phyloP scores from a whole-genome alignment of 2,888 invertebrate species.

The Harpalus rubripes region DNA sequence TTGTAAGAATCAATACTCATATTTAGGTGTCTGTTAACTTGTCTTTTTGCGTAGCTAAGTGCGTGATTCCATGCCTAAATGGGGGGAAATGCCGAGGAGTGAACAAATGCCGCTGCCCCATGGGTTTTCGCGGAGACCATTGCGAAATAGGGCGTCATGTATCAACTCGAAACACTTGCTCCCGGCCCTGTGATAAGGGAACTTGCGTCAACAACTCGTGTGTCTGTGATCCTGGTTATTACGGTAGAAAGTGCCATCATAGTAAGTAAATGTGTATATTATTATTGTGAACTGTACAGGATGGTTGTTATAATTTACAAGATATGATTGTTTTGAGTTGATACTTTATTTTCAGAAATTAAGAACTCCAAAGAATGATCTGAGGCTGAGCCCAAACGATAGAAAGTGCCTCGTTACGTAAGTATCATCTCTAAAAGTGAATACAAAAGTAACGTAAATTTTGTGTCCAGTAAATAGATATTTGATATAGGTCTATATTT shows the following conservation, averaged over 20 bases:
- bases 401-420: constrained; percentile 30
- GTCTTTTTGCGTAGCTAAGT: constrained; percentile 73
- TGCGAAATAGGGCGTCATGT: constrained; percentile 91
- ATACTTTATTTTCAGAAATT: constrained; percentile 63
- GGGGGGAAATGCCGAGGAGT: constrained; percentile 94
- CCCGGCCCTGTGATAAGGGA: constrained; percentile 87
- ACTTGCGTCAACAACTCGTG: constrained; percentile 86
- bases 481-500: constrained; percentile 55
- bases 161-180: constrained; percentile 85
- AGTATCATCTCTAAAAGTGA: constrained; percentile 48
- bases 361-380: constrained; percentile 57
- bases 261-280: constrained; percentile 77
- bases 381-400: constrained; percentile 61
- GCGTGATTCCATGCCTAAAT: constrained; percentile 91
- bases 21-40: not conserved
- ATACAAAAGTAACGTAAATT: constrained; percentile 61
- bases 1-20: constrained; percentile 80
- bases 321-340: constrained; percentile 53
- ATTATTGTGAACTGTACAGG: too few relatives aligned
- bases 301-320: not conserved
- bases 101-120: constrained; percentile 93
- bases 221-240: constrained; percentile 90
- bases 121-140: constrained; percentile 91
- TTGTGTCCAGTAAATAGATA: constrained; percentile 54
- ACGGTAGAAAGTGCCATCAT: constrained; percentile 89